Conservation (phyloP, 2,113 vertebrate species). For the Seriola aureovittata region DNA sequence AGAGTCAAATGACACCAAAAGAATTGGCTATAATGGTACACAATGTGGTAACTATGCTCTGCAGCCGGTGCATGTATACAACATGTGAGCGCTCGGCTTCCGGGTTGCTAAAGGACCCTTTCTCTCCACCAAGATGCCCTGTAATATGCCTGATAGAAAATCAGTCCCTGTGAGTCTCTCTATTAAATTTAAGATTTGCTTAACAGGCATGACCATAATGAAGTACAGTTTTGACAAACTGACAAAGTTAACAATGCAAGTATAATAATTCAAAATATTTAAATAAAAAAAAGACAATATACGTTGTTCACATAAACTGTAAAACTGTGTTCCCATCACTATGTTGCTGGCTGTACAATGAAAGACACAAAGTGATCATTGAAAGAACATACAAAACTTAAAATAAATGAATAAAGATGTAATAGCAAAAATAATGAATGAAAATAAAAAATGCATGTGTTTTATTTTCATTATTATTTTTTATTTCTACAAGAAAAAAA, state of each 20-base stretch:
- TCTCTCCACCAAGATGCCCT: conserved; percentile 8
- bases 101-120: conserved; percentile 70
- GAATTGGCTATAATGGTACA: neutral
- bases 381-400: neutral
- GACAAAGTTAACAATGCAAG: neutral
- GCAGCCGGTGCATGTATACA: conserved; percentile 57
- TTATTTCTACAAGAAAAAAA: neutral
- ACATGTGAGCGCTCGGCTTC: conserved; percentile 68
- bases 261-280: neutral
- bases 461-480: neutral
- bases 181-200: neutral
- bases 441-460: neutral
- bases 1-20: neutral
- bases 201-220: neutral
- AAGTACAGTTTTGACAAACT: too few relatives aligned
- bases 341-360: neutral
- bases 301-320: neutral
- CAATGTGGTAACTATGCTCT: conserved; percentile 20
- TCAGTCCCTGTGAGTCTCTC: neutral
- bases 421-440: neutral
- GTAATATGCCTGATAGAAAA: conserved; percentile 72
- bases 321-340: neutral
- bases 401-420: neutral
- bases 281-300: neutral
- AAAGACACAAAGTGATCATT: neutral